Base-by-base conservation (phyloP, 2,888 invertebrate genomes). In the Perizoma flavofasciatum region DNA sequence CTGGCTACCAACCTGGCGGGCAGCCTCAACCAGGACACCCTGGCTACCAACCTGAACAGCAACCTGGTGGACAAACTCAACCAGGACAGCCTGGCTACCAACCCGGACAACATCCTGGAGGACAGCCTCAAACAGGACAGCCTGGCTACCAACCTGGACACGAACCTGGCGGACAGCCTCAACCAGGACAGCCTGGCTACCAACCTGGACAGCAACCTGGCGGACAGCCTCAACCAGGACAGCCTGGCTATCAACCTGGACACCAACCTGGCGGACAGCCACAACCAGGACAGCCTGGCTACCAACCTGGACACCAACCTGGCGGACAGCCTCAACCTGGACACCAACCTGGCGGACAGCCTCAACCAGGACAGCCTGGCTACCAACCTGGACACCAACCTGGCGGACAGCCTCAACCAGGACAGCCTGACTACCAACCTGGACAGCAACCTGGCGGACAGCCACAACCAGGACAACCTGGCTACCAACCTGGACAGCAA, bases 11-110 rank as follows among this genome's bases (percentile, higher is more conserved):
- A 6, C 74, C 79, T 0, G 22, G 22, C 22, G 22, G 22, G 3
- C 22, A 22, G 22, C 22, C 22, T 22, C 22, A 22, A 22, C 22
- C 22, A 22, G 72, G 73, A 4, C 49, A 65, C 1, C 72, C 70
- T 22, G 73, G 86, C 33, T 77, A 83, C 72, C 82, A 82, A 59
- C 84, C 85, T 11, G 82, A 76, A 9, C 34, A 59, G 32, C 74
- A 72, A 5, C 49, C 49, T 22, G 40, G 40, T 1, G 68, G 65
- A 0, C n/a, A 61, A 0, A 66, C 65, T 0, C 69, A 52, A 11
- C 67, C 64, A 0, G 63, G 61, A 33, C 32, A 48, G 1, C 66
- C 69, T 9, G 66, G 67, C 5, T 10, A 62, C 5, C 66, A 68
- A 1, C 75, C 77, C 53, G 78, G 68, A 9, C 22, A 55, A 5